Percentiles rank a stretch among this genome's conserved stretches.
phyloP scores from a whole-genome alignment of 2,113 vertebrate genomes.

The Dasyornis broadbenti region DNA sequence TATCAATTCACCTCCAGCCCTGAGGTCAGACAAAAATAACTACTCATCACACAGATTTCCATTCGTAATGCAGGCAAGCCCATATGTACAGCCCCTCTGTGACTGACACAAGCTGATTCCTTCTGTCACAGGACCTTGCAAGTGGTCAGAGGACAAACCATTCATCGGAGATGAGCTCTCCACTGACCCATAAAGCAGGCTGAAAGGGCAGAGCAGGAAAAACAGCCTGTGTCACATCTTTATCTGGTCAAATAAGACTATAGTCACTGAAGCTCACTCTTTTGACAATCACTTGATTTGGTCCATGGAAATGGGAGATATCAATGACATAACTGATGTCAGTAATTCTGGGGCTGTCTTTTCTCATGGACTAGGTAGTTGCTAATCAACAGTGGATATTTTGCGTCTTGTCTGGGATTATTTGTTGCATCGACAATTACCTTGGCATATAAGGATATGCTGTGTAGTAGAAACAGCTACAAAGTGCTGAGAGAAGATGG shows the following conservation, averaged over 20 bases:
- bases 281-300: neutral
- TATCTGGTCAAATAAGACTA: neutral
- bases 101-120: accelerated
- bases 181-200: accelerated
- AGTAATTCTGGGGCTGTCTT: neutral
- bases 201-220: neutral
- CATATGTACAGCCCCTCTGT: accelerated
- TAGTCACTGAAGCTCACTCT: neutral
- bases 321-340: neutral
- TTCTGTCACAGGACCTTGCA: neutral
- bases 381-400: neutral
- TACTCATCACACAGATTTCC: neutral
- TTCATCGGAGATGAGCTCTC: neutral
- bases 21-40: neutral
- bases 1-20: neutral
- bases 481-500: neutral
- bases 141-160: neutral
- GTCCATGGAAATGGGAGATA: neutral
- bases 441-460: neutral
- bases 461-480: neutral
- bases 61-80: accelerated
- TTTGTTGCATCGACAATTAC: neutral
- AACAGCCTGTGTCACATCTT: neutral
- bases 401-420: neutral
- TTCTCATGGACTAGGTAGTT: neutral